These are phyloP conservation scores for Dolomedes plantarius DNA, from an alignment of 2,888 invertebrate genomes.

Conservation along the genomic window DNA sequence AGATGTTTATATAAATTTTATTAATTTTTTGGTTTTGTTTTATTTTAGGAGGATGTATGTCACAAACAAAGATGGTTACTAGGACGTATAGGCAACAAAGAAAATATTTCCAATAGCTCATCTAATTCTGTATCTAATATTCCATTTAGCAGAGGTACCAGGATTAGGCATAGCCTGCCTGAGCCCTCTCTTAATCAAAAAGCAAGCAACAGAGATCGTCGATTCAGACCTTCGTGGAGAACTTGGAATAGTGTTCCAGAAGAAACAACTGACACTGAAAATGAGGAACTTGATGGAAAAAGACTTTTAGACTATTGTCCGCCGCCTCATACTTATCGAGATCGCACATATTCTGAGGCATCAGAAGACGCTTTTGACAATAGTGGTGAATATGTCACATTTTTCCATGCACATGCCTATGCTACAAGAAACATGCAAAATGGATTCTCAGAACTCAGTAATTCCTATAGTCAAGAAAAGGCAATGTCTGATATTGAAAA, in stretches of 20 bases:
- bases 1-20: no score
- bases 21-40: no score
- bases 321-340: constrained; percentile 47
- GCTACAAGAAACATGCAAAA: constrained; percentile 51
- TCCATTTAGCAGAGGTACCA: constrained; percentile 48
- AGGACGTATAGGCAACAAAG: constrained; percentile 40
- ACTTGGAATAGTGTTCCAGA: constrained; percentile 72
- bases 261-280: constrained; percentile 75
- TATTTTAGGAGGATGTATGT: constrained; percentile 51
- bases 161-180: constrained; percentile 60
- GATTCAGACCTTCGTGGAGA: constrained; percentile 56
- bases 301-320: constrained; percentile 59
- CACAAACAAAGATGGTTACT: constrained; percentile 55
- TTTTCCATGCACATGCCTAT: constrained; percentile 72
- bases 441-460: not conserved
- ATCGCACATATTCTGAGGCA: constrained; percentile 45
- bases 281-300: constrained; percentile 73
- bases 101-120: constrained; percentile 36
- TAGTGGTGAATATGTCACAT: constrained; percentile 73
- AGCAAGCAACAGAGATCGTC: constrained; percentile 25
- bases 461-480: not conserved
- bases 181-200: constrained; percentile 55
- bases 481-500: constrained; percentile 10
- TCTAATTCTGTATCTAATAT: constrained; percentile 20
- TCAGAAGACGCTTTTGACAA: constrained; percentile 60